phyloP scores from a whole-genome alignment of 2,888 invertebrate genomes.

The Holacanthella duospinosa region DNA sequence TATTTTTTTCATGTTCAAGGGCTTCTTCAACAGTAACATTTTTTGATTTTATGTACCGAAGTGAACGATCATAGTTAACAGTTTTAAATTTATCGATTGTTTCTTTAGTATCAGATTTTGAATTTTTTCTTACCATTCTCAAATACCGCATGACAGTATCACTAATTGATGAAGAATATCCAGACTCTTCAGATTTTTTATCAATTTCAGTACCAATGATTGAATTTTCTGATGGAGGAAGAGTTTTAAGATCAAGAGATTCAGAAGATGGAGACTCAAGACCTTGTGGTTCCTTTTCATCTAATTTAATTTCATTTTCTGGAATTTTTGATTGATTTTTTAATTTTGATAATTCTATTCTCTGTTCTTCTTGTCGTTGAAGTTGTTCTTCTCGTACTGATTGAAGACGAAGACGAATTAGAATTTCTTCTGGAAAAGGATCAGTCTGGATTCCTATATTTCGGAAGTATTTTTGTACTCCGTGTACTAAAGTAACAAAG shows the following conservation, averaged over 20 bases:
- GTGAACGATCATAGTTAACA: conserved; percentile 74
- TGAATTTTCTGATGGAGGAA: conserved; percentile 11
- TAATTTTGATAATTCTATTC: not conserved
- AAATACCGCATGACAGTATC: conserved; percentile 76
- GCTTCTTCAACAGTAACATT: conserved; percentile 65
- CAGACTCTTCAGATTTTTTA: conserved; percentile 36
- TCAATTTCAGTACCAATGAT: conserved; percentile 14
- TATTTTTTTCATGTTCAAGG: conserved; percentile 45
- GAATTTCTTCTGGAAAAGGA: conserved; percentile 32
- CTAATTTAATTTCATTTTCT: conserved; percentile 40
- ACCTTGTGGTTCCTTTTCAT: conserved; percentile 45
- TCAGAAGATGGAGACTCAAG: conserved; percentile 5
- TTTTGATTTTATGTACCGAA: conserved; percentile 70
- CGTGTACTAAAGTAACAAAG: not conserved
- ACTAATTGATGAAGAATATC: conserved; percentile 64
- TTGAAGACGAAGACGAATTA: conserved; percentile 28
- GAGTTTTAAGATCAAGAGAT: conserved; percentile 6
- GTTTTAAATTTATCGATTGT: conserved; percentile 72
- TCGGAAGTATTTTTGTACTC: conserved; percentile 4
- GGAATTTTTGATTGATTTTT: not conserved
- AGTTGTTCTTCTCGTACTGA: conserved; percentile 31
- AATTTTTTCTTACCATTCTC: conserved; percentile 73
- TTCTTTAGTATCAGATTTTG: conserved; percentile 60
- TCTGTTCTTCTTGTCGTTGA: conserved; percentile 6
- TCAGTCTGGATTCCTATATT: conserved; percentile 33